Conservation (phyloP, 2,113 vertebrate genomes). For the Coracopsis vasa region DNA sequence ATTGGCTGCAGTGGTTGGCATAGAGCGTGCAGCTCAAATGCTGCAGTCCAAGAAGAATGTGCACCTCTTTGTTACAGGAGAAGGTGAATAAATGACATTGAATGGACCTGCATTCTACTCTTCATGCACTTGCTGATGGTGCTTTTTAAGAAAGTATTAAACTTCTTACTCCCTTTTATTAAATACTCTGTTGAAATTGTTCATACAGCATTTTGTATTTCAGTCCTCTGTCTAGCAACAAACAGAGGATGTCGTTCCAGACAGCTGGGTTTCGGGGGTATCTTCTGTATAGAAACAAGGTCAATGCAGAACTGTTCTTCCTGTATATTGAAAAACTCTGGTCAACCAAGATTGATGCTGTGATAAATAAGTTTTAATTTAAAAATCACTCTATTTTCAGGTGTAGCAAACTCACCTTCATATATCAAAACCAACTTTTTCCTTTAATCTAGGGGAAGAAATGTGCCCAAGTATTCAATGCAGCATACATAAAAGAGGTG, state of each 20-base stretch:
- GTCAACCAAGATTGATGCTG: not conserved
- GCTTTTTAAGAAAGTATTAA: not conserved
- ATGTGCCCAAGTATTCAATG: not conserved
- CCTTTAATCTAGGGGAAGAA: not conserved
- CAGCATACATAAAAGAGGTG: not conserved
- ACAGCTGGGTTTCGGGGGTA: not conserved
- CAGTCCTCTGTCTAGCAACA: not conserved
- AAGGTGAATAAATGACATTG: slow-evolving; percentile 63
- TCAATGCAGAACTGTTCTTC: not conserved
- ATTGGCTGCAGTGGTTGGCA: slow-evolving; percentile 85
- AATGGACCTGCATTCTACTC: not conserved
- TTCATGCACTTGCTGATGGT: not conserved
- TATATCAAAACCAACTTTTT: not conserved
- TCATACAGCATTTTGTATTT: not conserved
- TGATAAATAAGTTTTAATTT: not conserved
- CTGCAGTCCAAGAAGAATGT: slow-evolving; percentile 87
- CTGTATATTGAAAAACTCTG: not conserved
- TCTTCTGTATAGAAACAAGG: not conserved
- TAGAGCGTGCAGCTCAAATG: slow-evolving; percentile 92
- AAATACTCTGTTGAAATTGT: not conserved
- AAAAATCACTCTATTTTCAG: not conserved
- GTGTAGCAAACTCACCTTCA: not conserved
- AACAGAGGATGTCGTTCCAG: not conserved
- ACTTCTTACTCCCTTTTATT: not conserved
- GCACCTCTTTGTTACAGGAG: slow-evolving; percentile 94